A percentile compares a stretch with the other conserved stretches of the same genome.
Evolutionary conservation across 2,888 invertebrate genomes (phyloP).

Genomic region (Orthosia incerta): DNA sequence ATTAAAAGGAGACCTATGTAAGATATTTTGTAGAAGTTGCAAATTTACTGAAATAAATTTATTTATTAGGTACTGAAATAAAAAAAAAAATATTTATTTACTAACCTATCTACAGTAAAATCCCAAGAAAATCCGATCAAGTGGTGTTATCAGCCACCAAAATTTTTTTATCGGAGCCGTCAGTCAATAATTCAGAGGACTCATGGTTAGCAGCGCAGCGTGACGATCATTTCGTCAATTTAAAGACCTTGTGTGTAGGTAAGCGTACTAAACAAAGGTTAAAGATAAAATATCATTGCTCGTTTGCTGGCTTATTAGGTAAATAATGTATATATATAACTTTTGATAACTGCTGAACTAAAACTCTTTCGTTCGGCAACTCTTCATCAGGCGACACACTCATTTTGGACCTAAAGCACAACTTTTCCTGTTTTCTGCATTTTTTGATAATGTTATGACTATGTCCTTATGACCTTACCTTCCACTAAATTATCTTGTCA

Average conservation of each 20-base stretch:
- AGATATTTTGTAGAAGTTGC: too few species aligned
- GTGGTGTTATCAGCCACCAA: conserved; percentile 22
- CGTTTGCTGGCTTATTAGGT: background rate
- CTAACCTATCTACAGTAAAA: background rate
- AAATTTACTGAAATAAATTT: too few species aligned
- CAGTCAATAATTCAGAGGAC: conserved; percentile 8
- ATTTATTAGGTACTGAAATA: too few species aligned
- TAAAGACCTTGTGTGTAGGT: background rate
- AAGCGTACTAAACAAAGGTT: background rate
- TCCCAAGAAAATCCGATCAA: background rate
- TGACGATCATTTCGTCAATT: background rate
- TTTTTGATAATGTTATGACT: too few species aligned
- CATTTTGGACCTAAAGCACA: background rate
- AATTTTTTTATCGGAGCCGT: conserved; percentile 9
- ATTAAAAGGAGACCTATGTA: too few species aligned
- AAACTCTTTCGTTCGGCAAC: too few species aligned
- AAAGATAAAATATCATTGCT: background rate
- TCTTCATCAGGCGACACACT: background rate
- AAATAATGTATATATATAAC: background rate
- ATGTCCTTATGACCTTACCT: background rate
- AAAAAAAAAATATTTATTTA: too few species aligned
- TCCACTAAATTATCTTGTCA: conserved; percentile 7
- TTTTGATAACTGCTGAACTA: background rate
- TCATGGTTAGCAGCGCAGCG: background rate
- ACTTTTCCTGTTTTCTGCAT: background rate